Evolutionary conservation across 2,888 invertebrate species (phyloP), one percentile per base, ranked within the genome.

Genomic region (Lochmaea crataegi): DNA sequence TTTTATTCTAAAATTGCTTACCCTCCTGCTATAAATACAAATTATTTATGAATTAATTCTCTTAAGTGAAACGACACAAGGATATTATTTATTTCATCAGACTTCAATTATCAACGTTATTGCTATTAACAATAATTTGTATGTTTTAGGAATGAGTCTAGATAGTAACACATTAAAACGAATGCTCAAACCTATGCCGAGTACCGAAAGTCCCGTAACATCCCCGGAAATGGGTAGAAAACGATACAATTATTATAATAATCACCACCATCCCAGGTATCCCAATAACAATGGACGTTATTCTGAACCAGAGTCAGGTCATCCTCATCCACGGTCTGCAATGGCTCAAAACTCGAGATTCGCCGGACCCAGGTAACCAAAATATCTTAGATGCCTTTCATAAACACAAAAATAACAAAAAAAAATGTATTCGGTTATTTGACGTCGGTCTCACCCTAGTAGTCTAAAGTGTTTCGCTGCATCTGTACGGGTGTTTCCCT

Each of bases 171-270:
- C 96, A 10, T 89, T 98, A 81, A 97, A 97, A 87, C 91, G 96
- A 78, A 96, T 98, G 95, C 89, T 98, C 81, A 96, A 97, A 84
- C 96, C 97, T 65, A 95, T 98, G 92, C 94, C 96, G 32, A 95
- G 94, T 80, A 92, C 93, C 72, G 96, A 95, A 85, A 95, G 94
- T 84, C 96, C 96, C 1, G 95, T 94, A 67, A 96, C 96, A 65
- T 96, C 96, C 71, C 96, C 96, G 16, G 96, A 96, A 89, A 95
- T 95, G 94, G 94, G 94, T 22, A 91, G 95, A 65, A 91, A 94
- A 63, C 90, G 94, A 67, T 94, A 94, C 86, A 92, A 90, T 63
- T 91, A 91, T 84, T 91, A 91, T 81, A 90, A 91, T 81, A 89
- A 89, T 78, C 91, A 91, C 73, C 91, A 91, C 72, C 91, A 91